These are phyloP conservation scores for Pseudococcus jackbeardsleyi DNA, from an alignment of 2,888 invertebrate genomes.

Conservation along the genomic window DNA sequence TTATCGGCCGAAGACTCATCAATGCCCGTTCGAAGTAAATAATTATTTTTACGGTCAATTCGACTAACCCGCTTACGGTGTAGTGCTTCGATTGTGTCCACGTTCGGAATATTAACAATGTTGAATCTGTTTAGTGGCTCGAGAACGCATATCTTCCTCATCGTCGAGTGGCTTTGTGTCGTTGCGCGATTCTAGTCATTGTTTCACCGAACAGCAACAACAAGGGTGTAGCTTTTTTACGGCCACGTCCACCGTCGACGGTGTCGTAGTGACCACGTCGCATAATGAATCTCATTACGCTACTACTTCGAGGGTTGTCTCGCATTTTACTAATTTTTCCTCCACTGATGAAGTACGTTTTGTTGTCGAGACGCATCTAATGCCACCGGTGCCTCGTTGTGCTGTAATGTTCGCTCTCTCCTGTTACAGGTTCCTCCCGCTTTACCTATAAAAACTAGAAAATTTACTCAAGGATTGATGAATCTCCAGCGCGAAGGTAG, in stretches of 20 bases:
- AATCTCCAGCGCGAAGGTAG: constrained; percentile 17
- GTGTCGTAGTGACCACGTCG: constrained; percentile 38
- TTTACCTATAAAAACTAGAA: constrained; percentile 61
- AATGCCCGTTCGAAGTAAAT: constrained; percentile 25
- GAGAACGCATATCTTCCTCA: constrained; percentile 58
- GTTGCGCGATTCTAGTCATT: constrained; percentile 61
- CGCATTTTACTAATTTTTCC: constrained; percentile 49
- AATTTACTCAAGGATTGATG: constrained; percentile 35
- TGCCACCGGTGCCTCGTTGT: constrained; percentile 1
- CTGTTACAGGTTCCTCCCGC: constrained; percentile 56
- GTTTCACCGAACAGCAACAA: constrained; percentile 40
- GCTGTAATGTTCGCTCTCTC: not conserved
- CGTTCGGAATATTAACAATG: constrained; percentile 19
- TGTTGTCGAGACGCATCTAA: not conserved
- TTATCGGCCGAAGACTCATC: constrained; percentile 43
- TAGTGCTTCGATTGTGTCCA: constrained; percentile 5
- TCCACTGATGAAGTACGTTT: constrained; percentile 9
- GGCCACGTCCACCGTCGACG: constrained; percentile 37
- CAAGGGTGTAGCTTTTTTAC: constrained; percentile 32
- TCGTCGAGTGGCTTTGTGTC: constrained; percentile 58
- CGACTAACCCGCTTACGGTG: constrained; percentile 39
- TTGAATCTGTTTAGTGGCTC: constrained; percentile 27
- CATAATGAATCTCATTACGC: constrained; percentile 48
- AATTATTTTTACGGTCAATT: not conserved
- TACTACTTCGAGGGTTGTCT: constrained; percentile 42